A percentile compares a stretch with the other conserved stretches of the same genome.
phyloP scores from a whole-genome alignment of 2,888 invertebrate genomes.

The Lasioglossum leucozonium region DNA sequence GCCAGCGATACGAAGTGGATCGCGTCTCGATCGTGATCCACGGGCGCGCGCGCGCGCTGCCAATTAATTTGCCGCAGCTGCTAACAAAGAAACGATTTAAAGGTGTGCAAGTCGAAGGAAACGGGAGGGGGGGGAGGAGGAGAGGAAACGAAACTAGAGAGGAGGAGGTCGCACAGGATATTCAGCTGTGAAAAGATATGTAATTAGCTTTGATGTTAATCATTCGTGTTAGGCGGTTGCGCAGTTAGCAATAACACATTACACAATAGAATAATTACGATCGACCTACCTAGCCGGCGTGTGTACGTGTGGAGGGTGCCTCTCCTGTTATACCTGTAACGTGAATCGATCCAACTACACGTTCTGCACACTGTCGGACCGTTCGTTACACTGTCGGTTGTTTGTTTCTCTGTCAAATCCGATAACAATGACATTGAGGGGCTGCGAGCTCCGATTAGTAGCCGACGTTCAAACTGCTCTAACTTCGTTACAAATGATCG shows the following conservation, averaged over 20 bases:
- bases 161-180: constrained; percentile 41
- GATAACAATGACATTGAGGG: neutral
- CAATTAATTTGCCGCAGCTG: constrained; percentile 6
- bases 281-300: constrained; percentile 74
- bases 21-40: neutral
- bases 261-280: constrained; percentile 78
- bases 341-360: constrained; percentile 38
- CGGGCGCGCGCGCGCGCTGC: neutral
- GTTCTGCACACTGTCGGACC: constrained; percentile 7
- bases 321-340: constrained; percentile 55
- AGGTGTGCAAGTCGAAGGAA: constrained; percentile 18
- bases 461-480: neutral
- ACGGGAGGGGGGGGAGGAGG: neutral
- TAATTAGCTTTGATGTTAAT: constrained; percentile 82
- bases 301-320: constrained; percentile 45
- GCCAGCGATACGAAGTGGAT: neutral
- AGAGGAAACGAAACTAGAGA: constrained; percentile 3
- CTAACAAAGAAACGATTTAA: constrained; percentile 13
- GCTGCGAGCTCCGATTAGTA: neutral
- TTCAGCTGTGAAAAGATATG: constrained; percentile 65
- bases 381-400: neutral
- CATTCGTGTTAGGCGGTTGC: constrained; percentile 73
- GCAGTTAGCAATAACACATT: constrained; percentile 75
- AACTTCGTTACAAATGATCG: neutral
- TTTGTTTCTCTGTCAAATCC: neutral